Conservation (phyloP, 1,140 invertebrate genomes). For the Lepidurus apus region DNA sequence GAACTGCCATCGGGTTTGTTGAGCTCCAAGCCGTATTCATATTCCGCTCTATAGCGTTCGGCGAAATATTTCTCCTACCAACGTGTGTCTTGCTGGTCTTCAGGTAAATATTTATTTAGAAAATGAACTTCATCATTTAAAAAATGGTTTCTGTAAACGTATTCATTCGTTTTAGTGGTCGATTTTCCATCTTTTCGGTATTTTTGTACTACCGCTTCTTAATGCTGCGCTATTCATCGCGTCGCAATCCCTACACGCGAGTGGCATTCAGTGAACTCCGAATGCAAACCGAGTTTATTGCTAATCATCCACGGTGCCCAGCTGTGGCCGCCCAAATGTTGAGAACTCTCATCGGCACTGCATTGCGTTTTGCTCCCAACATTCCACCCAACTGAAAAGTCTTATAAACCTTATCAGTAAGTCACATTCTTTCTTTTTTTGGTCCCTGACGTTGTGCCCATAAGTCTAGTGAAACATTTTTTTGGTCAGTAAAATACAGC, state of each 20-base stretch:
- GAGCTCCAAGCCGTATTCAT: conserved; percentile 83
- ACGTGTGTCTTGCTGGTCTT: conserved; percentile 74
- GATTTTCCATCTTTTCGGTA: conserved; percentile 75
- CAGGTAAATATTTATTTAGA: conserved; percentile 54
- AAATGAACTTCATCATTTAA: not conserved
- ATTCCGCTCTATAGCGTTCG: conserved; percentile 74
- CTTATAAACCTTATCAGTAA: not conserved
- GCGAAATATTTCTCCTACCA: conserved; percentile 90
- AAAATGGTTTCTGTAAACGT: not conserved
- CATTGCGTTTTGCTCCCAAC: conserved; percentile 14
- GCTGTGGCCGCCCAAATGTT: conserved; percentile 40
- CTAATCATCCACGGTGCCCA: conserved; percentile 57
- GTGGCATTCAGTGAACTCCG: conserved; percentile 78
- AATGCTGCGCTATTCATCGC: conserved; percentile 76
- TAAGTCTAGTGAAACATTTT: not conserved
- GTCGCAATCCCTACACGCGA: conserved; percentile 90
- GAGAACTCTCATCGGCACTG: not conserved
- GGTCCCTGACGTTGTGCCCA: not conserved
- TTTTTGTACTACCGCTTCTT: conserved; percentile 95
- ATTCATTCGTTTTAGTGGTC: conserved; percentile 60
- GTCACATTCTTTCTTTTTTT: not conserved
- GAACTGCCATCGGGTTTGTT: conserved; percentile 75
- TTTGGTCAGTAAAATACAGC: not conserved
- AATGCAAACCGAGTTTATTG: conserved; percentile 54
- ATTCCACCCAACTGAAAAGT: not conserved